phyloP scores from a whole-genome alignment of 1,140 invertebrate species.

The Teleogryllus occipitalis region DNA sequence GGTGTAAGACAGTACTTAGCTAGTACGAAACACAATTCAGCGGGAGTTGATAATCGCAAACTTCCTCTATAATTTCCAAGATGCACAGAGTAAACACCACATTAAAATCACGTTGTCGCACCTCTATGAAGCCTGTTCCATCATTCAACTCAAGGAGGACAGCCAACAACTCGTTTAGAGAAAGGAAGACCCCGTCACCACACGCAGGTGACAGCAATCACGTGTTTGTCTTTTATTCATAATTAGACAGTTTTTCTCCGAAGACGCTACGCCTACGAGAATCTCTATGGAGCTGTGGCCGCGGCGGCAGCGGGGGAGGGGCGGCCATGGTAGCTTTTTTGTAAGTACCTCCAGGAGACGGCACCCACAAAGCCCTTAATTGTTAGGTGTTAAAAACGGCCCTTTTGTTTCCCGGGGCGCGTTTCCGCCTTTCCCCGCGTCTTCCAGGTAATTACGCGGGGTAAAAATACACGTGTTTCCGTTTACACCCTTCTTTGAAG shows the following conservation, averaged over 20 bases:
- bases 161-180: not conserved
- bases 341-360: not conserved
- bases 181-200: not conserved
- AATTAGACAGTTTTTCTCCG: not conserved
- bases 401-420: not conserved
- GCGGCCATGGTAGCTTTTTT: not conserved
- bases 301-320: not conserved
- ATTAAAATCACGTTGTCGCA: not conserved
- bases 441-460: conserved; percentile 3
- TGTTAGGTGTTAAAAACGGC: conserved; percentile 1
- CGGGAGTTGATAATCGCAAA: too few relatives aligned
- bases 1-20: too few relatives aligned
- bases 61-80: not conserved
- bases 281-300: not conserved
- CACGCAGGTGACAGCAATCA: not conserved
- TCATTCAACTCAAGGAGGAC: not conserved
- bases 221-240: not conserved
- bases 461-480: conserved; percentile 4
- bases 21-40: too few relatives aligned
- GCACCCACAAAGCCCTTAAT: not conserved
- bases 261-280: not conserved
- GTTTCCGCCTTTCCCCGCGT: not conserved
- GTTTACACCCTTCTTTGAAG: conserved; percentile 1
- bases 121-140: not conserved
- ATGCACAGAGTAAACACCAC: not conserved